phyloP scores from a whole-genome alignment of 2,113 vertebrate genomes.

The Catagonus wagneri region DNA sequence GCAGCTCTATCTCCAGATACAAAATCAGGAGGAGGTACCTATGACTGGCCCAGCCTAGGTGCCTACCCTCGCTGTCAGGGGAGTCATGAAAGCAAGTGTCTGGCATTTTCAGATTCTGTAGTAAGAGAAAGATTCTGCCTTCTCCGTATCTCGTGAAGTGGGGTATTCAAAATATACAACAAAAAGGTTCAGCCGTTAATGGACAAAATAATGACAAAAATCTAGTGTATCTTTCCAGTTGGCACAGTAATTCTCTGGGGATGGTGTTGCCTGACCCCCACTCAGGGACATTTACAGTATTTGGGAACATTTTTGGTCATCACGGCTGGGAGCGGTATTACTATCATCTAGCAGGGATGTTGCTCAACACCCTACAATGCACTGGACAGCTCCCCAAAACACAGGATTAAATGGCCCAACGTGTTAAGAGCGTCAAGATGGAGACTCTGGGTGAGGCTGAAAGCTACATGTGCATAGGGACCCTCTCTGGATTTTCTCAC shows the following conservation, averaged over 20 bases:
- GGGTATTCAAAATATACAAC: not conserved
- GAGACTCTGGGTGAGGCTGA: not conserved
- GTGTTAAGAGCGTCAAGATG: not conserved
- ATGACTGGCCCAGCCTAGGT: not conserved
- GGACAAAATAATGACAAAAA: not conserved
- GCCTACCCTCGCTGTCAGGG: fast-evolving
- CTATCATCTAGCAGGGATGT: not conserved
- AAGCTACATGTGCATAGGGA: not conserved
- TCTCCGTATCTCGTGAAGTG: not conserved
- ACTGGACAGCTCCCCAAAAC: not conserved
- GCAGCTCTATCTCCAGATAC: not conserved
- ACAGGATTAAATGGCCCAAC: not conserved
- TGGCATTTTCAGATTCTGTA: not conserved
- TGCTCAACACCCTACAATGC: not conserved
- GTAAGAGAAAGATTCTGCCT: not conserved
- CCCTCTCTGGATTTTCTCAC: not conserved
- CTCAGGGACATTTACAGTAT: not conserved
- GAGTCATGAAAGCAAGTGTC: not conserved
- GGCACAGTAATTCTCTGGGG: not conserved
- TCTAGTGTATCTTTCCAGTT: not conserved
- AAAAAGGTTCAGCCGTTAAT: not conserved
- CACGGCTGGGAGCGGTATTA: not conserved
- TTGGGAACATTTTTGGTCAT: not conserved
- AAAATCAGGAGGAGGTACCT: not conserved
- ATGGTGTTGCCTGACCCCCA: not conserved